Percentiles rank a stretch among this genome's conserved stretches.
Conservation (phyloP, 2,113 vertebrate genomes). For the Thermophis baileyi region DNA sequence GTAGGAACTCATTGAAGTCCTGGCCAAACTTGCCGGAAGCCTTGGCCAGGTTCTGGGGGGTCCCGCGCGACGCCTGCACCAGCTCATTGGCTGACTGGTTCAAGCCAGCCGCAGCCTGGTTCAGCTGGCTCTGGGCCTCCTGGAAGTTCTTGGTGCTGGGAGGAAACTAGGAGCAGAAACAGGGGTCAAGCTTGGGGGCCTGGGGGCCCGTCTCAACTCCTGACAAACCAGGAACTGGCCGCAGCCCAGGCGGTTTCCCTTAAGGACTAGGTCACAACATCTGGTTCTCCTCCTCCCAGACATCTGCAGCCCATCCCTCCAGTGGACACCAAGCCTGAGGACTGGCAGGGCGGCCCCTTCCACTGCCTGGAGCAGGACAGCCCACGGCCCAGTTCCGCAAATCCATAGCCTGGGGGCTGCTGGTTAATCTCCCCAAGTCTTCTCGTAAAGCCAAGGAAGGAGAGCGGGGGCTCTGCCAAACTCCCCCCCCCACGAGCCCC, state of each 20-base stretch:
- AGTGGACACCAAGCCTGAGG: not conserved
- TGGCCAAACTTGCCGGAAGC: constrained; percentile 93
- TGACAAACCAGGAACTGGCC: not conserved
- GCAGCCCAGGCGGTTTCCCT: not conserved
- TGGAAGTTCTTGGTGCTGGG: constrained; percentile 92
- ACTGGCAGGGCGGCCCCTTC: not conserved
- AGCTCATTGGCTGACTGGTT: constrained; percentile 96
- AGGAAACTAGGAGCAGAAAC: constrained; percentile 77
- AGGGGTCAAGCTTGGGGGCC: accelerated
- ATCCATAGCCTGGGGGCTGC: not conserved
- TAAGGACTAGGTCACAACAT: not conserved
- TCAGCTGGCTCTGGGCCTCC: constrained; percentile 88
- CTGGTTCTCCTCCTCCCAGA: not conserved
- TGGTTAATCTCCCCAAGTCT: not conserved
- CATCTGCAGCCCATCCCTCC: not conserved
- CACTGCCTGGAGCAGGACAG: not conserved
- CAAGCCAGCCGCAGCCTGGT: constrained; percentile 84
- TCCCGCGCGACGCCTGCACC: constrained; percentile 90
- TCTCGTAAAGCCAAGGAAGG: not conserved
- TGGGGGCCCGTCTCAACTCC: not conserved
- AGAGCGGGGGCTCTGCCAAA: not conserved
- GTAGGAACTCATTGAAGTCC: constrained; percentile 91
- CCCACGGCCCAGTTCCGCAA: not conserved
- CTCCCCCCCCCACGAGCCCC: not conserved
- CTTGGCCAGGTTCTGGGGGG: constrained; percentile 87